Conservation (phyloP, 2,888 invertebrate species). For the Crepidodera aurea region DNA sequence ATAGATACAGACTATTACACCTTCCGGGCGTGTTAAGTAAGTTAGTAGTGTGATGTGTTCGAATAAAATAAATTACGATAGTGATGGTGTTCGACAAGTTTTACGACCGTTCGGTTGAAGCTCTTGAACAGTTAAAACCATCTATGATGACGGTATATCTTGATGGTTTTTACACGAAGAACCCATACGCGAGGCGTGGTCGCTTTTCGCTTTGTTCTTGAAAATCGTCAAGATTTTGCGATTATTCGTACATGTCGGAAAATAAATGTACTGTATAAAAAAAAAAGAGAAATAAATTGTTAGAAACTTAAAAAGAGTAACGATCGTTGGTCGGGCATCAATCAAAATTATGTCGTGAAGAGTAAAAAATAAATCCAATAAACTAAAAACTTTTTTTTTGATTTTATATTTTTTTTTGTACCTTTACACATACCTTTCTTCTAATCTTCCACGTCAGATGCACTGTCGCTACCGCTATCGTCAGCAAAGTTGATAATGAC, state of each 20-base stretch:
- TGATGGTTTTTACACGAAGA: background rate
- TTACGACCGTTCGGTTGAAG: constrained; percentile 7
- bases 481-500: no score
- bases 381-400: no score
- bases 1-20: background rate
- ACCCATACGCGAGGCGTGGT: background rate
- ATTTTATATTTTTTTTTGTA: no score
- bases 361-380: no score
- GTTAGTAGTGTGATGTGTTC: constrained; percentile 27
- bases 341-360: no score
- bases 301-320: background rate
- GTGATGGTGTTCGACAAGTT: constrained; percentile 11
- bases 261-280: background rate
- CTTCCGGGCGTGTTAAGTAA: constrained; percentile 25
- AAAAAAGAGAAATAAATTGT: background rate
- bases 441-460: no score
- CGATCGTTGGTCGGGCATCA: no score
- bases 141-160: background rate
- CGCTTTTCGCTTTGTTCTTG: background rate
- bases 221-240: background rate
- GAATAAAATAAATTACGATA: constrained; percentile 15
- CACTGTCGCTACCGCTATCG: no score
- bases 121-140: background rate
- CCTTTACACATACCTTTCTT: no score
- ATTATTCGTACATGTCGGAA: background rate